Base-by-base conservation (phyloP, 2,888 invertebrate genomes). In the Ectemnius lituratus region DNA sequence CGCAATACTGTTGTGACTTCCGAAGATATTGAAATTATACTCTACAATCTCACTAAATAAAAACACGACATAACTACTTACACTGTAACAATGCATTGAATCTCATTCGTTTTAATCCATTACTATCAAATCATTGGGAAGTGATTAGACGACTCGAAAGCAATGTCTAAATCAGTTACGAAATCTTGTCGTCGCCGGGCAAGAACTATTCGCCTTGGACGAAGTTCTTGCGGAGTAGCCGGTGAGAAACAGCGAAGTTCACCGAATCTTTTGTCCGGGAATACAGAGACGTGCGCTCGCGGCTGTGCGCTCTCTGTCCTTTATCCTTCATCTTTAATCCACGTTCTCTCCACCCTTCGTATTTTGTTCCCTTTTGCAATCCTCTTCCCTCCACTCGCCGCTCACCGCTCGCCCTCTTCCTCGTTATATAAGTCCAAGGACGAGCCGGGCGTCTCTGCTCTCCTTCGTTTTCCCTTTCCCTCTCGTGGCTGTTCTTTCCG, bases 371-470 rank as follows among this genome's bases (percentile, higher is more conserved):
- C 65, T 82, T 75, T 67, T 75, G 70, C 70, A 60, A 75, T 77
- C 72, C 74, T 76, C 67, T 71, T 76, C 74, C 67, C 71, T 16
- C 70, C 67, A 73, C 73, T 1, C 52, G 1, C 16, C 52, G 13
- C 52, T 52, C 52, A 8, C 65, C 60, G 73, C 63, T 63, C 70
- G 61, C 63, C 68, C 64, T 82, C 84, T 79, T 82, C 80, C 79
- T 82, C 80, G 82, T 87, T 86, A 86, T 86, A 85, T 86, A 87
- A 88, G 86, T 83, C 85, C 85, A 88, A 87, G 87, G 87, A 82
- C 83, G 72, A 78, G 68, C 63, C 78, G 67, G 56, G 58, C 70
- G 74, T 67, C 78, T 73, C 64, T 62, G 62, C 61, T 45, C 57
- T 71, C 58, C 56, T 57, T 65, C 60, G 52, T 64, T 63, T 14